Base-by-base conservation (phyloP, 2,113 vertebrate genomes). In the Sarotherodon lohbergeri region DNA sequence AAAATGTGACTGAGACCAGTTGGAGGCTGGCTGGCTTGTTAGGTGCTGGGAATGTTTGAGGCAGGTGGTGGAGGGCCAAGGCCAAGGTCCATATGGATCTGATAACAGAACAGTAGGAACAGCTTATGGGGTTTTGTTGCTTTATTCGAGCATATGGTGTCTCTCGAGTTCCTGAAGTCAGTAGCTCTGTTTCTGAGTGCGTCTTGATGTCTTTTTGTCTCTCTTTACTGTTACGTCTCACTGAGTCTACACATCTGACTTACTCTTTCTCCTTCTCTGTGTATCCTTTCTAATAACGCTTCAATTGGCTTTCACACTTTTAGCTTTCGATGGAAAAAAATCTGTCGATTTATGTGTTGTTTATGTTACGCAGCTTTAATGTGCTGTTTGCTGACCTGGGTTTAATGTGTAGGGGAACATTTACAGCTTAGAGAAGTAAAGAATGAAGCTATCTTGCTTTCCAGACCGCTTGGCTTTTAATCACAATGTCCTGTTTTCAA, bases 51-150 rank as follows among this genome's bases (percentile, higher is more conserved):
- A 94, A 91, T 92, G 80, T 94, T 86, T 88, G 86, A 95, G 95
- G 94, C 95, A 93, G 93, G 91, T 93, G 94, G 91, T 95, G 85
- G 88, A 93, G 89, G 92, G 87, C 91, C 90, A 80, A 88, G 90
- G 86, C 89, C 92, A 91, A 82, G 83, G 90, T 93, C 91, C 96
- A 96, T 96, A 95, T 97, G 96, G 95, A 95, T 93, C 94, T 95
- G 95, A 97, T 97, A 95, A 96, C 90, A 91, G 93, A 96, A 97
- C 96, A 96, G 96, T 96, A 96, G 96, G 96, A 95, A 89, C 79
- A 90, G 83, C 92, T 93, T 93, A 90, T 92, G 86, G 85, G 89
- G 87, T 91, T 93, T 90, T 50, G 85, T 87, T 93, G 84, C 87
- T 91, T 87, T 91, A 81, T 90, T 92, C 41, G 78, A 93, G 90